These are phyloP conservation scores for Anthrax anthrax DNA, from an alignment of 2,888 invertebrate genomes.

Conservation along the genomic window DNA sequence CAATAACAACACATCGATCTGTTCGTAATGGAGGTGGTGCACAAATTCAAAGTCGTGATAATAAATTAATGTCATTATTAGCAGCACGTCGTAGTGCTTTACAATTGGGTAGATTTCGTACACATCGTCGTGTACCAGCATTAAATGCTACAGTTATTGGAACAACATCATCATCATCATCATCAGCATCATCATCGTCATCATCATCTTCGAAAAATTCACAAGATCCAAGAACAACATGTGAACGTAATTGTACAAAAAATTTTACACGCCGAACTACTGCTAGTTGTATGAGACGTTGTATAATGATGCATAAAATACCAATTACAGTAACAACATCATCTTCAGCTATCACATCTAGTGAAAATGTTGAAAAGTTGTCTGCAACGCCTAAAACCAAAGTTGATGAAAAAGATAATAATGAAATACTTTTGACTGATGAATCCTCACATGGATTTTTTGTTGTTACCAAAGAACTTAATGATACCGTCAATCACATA, in stretches of 20 bases:
- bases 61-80: slow-evolving; percentile 42
- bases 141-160: slow-evolving; percentile 21
- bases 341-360: slow-evolving; percentile 6
- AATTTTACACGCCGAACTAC: slow-evolving; percentile 33
- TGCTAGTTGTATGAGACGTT: slow-evolving; percentile 33
- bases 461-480: slow-evolving; percentile 31
- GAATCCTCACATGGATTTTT: slow-evolving; percentile 33
- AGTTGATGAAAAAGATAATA: slow-evolving; percentile 26
- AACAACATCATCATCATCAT: slow-evolving; percentile 17
- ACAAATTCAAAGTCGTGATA: slow-evolving; percentile 35
- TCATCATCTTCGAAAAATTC: slow-evolving; percentile 23
- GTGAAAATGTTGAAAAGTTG: slow-evolving; percentile 6
- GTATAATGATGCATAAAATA: slow-evolving; percentile 24
- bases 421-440: slow-evolving; percentile 34
- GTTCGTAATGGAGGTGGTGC: slow-evolving; percentile 16
- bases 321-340: slow-evolving; percentile 14
- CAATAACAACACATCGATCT: slow-evolving; percentile 24
- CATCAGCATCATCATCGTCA: neutral
- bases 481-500: slow-evolving; percentile 30
- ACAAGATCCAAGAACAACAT: slow-evolving; percentile 24
- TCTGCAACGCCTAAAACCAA: slow-evolving; percentile 14
- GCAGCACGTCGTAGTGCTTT: slow-evolving; percentile 47
- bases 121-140: slow-evolving; percentile 27
- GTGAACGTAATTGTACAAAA: slow-evolving; percentile 33
- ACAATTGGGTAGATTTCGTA: slow-evolving; percentile 39